phyloP scores from a whole-genome alignment of 2,113 vertebrate species.

The Orientallactaga bullata region DNA sequence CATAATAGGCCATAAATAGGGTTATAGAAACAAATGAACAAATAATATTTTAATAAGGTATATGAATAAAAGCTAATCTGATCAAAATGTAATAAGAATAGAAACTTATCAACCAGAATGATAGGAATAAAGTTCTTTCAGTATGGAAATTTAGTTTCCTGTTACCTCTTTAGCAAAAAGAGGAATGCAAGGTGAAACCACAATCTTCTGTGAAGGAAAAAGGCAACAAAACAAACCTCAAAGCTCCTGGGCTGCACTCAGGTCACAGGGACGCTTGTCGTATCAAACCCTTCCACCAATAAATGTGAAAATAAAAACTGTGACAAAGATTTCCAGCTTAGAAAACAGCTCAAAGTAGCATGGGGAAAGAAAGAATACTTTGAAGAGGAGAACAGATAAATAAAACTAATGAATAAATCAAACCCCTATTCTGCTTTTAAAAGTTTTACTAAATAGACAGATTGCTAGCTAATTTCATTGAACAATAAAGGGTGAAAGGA shows the following conservation, averaged over 20 bases:
- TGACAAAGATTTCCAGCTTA: background rate
- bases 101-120: background rate
- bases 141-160: background rate
- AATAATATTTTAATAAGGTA: background rate
- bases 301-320: background rate
- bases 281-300: background rate
- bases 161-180: background rate
- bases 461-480: background rate
- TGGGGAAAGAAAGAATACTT: background rate
- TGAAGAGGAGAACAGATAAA: background rate
- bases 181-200: background rate
- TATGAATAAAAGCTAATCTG: background rate
- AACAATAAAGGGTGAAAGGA: background rate
- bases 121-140: background rate
- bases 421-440: background rate
- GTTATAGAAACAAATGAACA: background rate
- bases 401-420: background rate
- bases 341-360: background rate
- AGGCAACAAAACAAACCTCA: background rate
- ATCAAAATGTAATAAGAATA: background rate
- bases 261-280: conserved; percentile 2
- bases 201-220: background rate
- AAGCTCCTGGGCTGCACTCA: background rate
- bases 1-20: background rate
- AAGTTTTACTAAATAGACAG: background rate